Evolutionary conservation across 2,113 vertebrate genomes (phyloP), one percentile per base, ranked within the genome.

Genomic region (Tenrec ecaudatus): DNA sequence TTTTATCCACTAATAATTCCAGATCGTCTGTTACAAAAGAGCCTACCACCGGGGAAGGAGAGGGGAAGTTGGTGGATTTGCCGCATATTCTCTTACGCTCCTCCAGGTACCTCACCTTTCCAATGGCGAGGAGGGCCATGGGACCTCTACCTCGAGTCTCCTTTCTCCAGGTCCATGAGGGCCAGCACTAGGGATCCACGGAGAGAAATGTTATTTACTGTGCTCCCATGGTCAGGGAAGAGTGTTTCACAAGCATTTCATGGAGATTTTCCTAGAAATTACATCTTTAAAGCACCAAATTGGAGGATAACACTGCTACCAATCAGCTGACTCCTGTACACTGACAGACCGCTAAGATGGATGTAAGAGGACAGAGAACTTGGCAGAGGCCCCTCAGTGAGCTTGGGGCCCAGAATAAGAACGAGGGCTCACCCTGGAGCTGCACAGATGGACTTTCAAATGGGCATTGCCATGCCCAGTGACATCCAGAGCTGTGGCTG

Each of bases 1-100:
- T 68, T 15, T 1, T 1, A 47, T 16, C 20, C 7, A 29, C 14
- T 0, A 2, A 16, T 19, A 27, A 66, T 29, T 20, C 33, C n/a
- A 10, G 36, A 71, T 0, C 40, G 23, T 86, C 33, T 43, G 31
- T 25, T 16, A 73, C 47, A 10, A 81, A 47, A 82, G 58, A 64
- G 17, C 27, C 1, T 5, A 15, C 1, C 22, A 16, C 53, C 22
- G 11, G 20, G 33, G 31, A 68, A 33, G 38, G 71, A 2, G 60
- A 62, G 60, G 19, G 60, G 9, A 14, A 14, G 47, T 5, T 5
- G 47, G 47, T 53, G 47, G 40, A 22, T 0, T 6, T 12, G 25
- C 60, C 75, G 64, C 73, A 38, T 36, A 6, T 27, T 64, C 0
- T 68, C 81, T 86, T 1, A 5, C 3, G 3, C 6, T 4, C 19